Evolutionary conservation across 2,113 vertebrate species (phyloP).

Genomic region (Oostethus manadensis): DNA sequence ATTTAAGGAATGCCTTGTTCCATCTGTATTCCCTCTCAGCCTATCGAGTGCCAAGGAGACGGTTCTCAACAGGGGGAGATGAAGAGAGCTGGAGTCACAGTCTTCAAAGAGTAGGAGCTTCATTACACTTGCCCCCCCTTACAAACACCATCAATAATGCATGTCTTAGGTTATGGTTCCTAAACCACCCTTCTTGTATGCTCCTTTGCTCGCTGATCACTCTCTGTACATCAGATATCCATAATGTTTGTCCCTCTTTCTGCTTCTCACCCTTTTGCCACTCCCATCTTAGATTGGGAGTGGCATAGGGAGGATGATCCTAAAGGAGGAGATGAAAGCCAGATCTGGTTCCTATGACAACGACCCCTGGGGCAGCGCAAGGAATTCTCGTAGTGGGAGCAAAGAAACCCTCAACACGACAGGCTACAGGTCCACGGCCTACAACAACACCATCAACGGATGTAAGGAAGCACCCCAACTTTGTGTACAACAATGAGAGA

Average conservation of each 20-base stretch:
- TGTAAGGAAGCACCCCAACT: conserved; percentile 75
- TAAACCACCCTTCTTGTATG: conserved; percentile 6
- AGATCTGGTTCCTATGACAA: conserved; percentile 90
- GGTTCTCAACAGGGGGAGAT: conserved; percentile 68
- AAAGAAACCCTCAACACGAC: conserved; percentile 87
- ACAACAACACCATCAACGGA: conserved; percentile 90
- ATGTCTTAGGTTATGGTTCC: conserved; percentile 6
- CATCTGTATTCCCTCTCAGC: conserved; percentile 42
- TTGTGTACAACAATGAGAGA: too few relatives aligned
- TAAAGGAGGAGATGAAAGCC: conserved; percentile 99
- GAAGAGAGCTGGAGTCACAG: conserved; percentile 68
- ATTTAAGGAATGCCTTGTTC: conserved; percentile 26
- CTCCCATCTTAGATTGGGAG: conserved; percentile 81
- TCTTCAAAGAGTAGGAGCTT: conserved; percentile 71
- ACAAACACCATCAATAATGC: conserved; percentile 38
- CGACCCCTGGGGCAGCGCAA: conserved; percentile 92
- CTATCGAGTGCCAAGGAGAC: conserved; percentile 58
- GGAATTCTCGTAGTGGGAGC: conserved; percentile 89
- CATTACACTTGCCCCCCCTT: conserved; percentile 30
- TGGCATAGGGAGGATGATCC: conserved; percentile 93
- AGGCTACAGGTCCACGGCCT: conserved; percentile 81
- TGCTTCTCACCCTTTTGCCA: conserved; percentile 1
- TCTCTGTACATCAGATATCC: conserved; percentile 15
- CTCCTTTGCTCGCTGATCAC: conserved; percentile 5
- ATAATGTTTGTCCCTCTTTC: neutral